Evolutionary conservation across 1,140 invertebrate genomes (phyloP).

Genomic region (Pectinophora gossypiella): DNA sequence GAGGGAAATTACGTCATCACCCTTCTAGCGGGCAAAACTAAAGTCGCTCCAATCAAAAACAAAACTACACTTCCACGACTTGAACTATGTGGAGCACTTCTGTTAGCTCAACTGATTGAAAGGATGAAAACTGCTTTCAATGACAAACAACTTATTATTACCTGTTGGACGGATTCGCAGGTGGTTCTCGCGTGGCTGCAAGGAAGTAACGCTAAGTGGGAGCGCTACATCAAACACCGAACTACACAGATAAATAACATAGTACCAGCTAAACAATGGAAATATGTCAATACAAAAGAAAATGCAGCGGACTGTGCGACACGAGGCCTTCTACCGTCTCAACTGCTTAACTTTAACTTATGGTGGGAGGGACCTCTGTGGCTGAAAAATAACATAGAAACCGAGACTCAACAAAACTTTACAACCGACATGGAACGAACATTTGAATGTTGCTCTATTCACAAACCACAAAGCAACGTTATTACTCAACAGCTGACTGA

Average conservation of each 20-base stretch:
- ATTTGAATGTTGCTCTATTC: too few species aligned
- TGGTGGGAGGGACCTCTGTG: slow-evolving; percentile 48
- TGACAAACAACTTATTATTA: slow-evolving; percentile 5
- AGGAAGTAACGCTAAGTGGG: slow-evolving; percentile 6
- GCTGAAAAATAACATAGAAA: neutral
- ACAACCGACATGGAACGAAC: neutral
- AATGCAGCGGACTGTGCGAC: slow-evolving; percentile 66
- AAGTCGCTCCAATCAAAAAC: neutral
- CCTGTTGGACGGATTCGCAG: slow-evolving; percentile 46
- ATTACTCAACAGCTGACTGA: neutral
- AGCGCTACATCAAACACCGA: slow-evolving; percentile 7
- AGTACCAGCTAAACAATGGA: slow-evolving; percentile 3
- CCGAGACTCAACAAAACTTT: neutral
- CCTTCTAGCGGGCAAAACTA: slow-evolving; percentile 1
- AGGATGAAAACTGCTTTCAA: slow-evolving; percentile 12
- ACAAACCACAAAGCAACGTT: neutral
- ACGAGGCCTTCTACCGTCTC: slow-evolving; percentile 31
- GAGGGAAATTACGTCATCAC: neutral
- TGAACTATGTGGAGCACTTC: slow-evolving; percentile 57
- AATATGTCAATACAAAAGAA: slow-evolving; percentile 13
- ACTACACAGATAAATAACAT: slow-evolving; percentile 3
- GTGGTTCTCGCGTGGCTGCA: slow-evolving; percentile 47
- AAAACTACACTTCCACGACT: slow-evolving; percentile 46
- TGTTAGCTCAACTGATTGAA: slow-evolving; percentile 36
- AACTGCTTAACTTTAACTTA: slow-evolving; percentile 26